phyloP scores from a whole-genome alignment of 1,140 invertebrate genomes.

The Hyles vespertilio region DNA sequence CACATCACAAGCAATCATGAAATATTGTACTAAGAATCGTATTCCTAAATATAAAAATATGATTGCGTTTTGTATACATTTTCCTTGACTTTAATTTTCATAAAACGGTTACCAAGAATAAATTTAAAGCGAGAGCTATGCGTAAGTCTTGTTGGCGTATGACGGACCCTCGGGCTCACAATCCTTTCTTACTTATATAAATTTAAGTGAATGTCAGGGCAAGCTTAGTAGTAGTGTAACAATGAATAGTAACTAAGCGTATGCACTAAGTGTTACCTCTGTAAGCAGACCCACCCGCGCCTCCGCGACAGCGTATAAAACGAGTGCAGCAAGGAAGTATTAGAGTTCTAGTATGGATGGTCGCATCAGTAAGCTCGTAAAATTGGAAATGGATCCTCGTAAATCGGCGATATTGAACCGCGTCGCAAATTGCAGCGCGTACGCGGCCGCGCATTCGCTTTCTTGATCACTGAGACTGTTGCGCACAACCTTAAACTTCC shows the following conservation, averaged over 20 bases:
- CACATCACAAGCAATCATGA: too few species aligned
- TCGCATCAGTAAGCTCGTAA: conserved; percentile 51
- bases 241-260: conserved; percentile 32
- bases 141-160: conserved; percentile 27
- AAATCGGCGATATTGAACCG: conserved; percentile 53
- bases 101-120: conserved; percentile 17
- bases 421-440: conserved; percentile 51
- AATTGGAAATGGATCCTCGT: conserved; percentile 60
- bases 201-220: conserved; percentile 31
- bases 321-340: conserved; percentile 25
- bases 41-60: neutral
- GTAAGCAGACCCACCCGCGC: conserved; percentile 22
- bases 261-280: conserved; percentile 21
- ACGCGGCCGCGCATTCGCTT: conserved; percentile 47
- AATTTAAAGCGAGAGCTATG: conserved; percentile 30
- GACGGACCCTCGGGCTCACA: conserved; percentile 23
- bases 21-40: neutral
- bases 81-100: conserved; percentile 8
- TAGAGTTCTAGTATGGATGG: conserved; percentile 40
- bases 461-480: conserved; percentile 38
- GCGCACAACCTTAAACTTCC: conserved; percentile 16
- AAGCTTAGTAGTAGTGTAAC: conserved; percentile 28
- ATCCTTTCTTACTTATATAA: conserved; percentile 29
- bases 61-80: too few species aligned
- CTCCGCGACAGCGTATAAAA: conserved; percentile 6